These are phyloP conservation scores for Disparrhopalites patrizii DNA, from an alignment of 2,888 invertebrate species.

Conservation along the genomic window DNA sequence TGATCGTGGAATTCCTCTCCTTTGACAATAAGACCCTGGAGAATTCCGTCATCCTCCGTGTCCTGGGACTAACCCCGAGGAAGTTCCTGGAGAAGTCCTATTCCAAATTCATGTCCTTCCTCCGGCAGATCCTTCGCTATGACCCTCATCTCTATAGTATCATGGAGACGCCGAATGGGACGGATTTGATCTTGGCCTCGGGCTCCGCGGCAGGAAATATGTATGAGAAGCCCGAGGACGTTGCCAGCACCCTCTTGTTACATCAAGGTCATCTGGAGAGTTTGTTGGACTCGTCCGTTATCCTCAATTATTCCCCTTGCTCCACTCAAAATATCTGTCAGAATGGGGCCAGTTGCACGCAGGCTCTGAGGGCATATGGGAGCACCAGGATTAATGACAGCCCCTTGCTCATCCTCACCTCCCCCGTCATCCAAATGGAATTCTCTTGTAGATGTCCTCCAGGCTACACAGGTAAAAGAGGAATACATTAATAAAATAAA, in stretches of 20 bases:
- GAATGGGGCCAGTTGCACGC: slow-evolving; percentile 67
- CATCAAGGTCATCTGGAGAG: slow-evolving; percentile 64
- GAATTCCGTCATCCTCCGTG: slow-evolving; percentile 72
- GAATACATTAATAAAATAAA: too few species aligned
- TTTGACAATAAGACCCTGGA: slow-evolving; percentile 78
- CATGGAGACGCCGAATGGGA: slow-evolving; percentile 61
- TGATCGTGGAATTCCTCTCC: slow-evolving; percentile 73
- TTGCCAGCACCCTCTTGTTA: slow-evolving; percentile 62
- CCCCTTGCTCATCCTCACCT: slow-evolving; percentile 73
- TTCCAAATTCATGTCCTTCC: slow-evolving; percentile 42
- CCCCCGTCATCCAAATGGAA: slow-evolving; percentile 72
- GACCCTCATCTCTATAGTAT: slow-evolving; percentile 69
- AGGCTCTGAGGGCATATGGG: slow-evolving; percentile 64
- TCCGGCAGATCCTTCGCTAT: slow-evolving; percentile 45
- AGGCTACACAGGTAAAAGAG: slow-evolving; percentile 70
- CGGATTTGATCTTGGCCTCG: slow-evolving; percentile 70
- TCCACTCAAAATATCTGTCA: slow-evolving; percentile 59
- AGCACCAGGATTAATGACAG: slow-evolving; percentile 72
- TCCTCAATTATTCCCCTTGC: slow-evolving; percentile 76
- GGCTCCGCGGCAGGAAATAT: slow-evolving; percentile 29
- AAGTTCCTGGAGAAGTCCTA: slow-evolving; percentile 74
- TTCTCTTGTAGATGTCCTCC: slow-evolving; percentile 76
- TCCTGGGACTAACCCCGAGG: slow-evolving; percentile 68
- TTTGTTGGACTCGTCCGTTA: slow-evolving; percentile 61
- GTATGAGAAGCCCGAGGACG: slow-evolving; percentile 63